phyloP scores from a whole-genome alignment of 2,113 vertebrate species.

The Hemicordylus capensis region DNA sequence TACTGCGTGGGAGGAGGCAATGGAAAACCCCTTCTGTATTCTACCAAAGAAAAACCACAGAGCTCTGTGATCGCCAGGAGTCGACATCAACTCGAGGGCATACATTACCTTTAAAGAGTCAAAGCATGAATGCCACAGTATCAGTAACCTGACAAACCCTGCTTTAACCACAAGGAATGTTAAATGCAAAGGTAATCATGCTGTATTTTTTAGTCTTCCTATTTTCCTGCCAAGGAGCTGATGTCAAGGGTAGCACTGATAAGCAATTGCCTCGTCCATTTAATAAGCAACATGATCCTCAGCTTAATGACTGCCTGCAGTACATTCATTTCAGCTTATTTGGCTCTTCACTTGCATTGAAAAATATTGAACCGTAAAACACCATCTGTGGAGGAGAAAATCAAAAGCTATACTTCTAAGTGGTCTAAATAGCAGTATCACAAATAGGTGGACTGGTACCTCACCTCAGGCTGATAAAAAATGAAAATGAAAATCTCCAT shows the following conservation, averaged over 20 bases:
- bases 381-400: neutral
- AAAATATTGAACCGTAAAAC: conserved; percentile 1
- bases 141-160: neutral
- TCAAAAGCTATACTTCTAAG: neutral
- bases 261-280: neutral
- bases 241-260: neutral
- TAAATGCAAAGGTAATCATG: neutral
- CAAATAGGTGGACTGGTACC: neutral
- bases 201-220: neutral
- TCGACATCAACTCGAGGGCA: no score
- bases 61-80: no score
- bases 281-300: conserved; percentile 6
- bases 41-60: no score
- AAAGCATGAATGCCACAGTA: neutral
- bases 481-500: neutral
- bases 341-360: neutral
- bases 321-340: conserved; percentile 26
- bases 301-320: neutral
- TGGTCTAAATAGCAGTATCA: conserved; percentile 1
- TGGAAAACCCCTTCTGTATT: no score
- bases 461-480: neutral
- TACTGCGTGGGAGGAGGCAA: no score
- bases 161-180: neutral
- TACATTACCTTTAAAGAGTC: no score
- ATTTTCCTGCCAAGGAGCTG: neutral